Evolutionary conservation across 2,113 vertebrate genomes (phyloP).

Genomic region (Microtus ochrogaster): DNA sequence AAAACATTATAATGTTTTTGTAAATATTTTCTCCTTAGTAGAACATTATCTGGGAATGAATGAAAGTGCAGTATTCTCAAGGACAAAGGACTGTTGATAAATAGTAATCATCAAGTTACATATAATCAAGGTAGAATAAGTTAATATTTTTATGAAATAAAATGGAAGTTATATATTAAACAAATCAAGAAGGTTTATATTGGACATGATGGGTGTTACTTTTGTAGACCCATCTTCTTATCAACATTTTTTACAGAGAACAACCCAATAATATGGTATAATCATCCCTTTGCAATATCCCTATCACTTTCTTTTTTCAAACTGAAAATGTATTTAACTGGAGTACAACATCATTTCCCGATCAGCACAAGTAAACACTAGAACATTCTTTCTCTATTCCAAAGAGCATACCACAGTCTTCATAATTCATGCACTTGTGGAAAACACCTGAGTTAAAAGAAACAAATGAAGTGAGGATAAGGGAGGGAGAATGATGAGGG

Average conservation of each 20-base stretch:
- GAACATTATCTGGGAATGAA: not conserved
- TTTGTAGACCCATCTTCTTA: not conserved
- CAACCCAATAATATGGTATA: not conserved
- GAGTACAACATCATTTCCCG: not conserved
- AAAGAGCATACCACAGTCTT: not conserved
- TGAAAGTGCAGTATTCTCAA: not conserved
- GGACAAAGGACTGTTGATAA: too few relatives aligned
- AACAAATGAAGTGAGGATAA: too few relatives aligned
- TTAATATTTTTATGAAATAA: not conserved
- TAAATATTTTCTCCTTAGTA: not conserved
- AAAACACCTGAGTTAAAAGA: not conserved
- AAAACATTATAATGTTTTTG: not conserved
- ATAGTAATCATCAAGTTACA: not conserved
- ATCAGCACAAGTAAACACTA: not conserved
- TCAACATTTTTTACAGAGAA: constrained; percentile 15
- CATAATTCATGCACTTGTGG: rapidly evolving
- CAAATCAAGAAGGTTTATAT: not conserved
- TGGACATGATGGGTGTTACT: not conserved
- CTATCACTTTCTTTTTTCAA: not conserved
- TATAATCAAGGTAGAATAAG: not conserved
- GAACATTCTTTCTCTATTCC: not conserved
- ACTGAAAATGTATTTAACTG: not conserved
- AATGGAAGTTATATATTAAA: not conserved
- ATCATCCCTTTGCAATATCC: not conserved
- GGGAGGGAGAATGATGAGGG: not conserved